phyloP scores from a whole-genome alignment of 2,113 vertebrate genomes.

The Petroica traversi region DNA sequence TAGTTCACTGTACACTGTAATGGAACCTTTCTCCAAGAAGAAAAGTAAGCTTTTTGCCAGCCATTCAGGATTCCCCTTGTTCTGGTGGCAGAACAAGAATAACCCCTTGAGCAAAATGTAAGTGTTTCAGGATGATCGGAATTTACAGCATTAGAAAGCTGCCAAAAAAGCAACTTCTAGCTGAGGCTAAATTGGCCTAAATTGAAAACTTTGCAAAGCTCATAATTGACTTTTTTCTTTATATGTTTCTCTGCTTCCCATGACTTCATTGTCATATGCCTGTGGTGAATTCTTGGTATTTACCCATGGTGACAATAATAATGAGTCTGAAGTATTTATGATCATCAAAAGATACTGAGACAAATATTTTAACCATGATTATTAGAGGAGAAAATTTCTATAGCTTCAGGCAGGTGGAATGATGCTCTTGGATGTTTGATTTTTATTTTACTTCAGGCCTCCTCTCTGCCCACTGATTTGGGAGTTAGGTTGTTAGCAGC shows the following conservation, averaged over 20 bases:
- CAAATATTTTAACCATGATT: background rate
- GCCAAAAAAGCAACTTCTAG: constrained; percentile 35
- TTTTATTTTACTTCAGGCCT: background rate
- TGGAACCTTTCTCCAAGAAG: constrained; percentile 50
- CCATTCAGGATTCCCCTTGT: constrained; percentile 52
- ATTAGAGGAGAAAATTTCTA: background rate
- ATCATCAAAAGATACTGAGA: background rate
- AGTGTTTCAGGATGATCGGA: constrained; percentile 14
- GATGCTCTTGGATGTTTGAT: background rate
- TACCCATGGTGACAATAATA: background rate
- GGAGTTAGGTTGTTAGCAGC: background rate
- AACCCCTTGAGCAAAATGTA: constrained; percentile 50
- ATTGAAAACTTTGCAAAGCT: constrained; percentile 17
- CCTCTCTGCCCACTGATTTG: background rate
- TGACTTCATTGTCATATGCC: constrained; percentile 1
- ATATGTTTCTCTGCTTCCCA: background rate
- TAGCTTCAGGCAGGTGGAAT: background rate
- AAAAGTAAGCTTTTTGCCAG: constrained; percentile 43
- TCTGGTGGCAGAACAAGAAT: constrained; percentile 60
- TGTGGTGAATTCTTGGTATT: background rate
- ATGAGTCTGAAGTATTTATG: background rate
- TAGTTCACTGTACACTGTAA: constrained; percentile 57
- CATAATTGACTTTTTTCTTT: constrained; percentile 9
- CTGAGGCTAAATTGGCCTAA: constrained; percentile 9
- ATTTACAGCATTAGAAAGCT: constrained; percentile 36